Conservation (phyloP, 2,888 invertebrate species). For the Chesias legatella region DNA sequence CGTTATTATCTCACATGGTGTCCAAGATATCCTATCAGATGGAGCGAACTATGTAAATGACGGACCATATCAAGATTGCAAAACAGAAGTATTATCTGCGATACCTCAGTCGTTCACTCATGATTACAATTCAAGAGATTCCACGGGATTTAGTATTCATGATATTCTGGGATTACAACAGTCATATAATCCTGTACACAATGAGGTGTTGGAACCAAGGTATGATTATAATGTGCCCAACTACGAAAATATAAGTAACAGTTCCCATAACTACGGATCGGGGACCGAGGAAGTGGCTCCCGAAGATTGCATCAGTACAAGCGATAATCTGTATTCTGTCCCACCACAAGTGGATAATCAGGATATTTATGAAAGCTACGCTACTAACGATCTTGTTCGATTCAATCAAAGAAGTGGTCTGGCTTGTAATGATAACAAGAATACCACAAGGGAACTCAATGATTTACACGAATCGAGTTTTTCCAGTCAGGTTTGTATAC, state of each 20-base stretch:
- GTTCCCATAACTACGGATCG: constrained; percentile 58
- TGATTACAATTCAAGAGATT: constrained; percentile 75
- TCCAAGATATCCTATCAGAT: constrained; percentile 66
- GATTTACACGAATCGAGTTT: constrained; percentile 60
- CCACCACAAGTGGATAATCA: constrained; percentile 46
- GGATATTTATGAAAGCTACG: constrained; percentile 52
- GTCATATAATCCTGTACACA: constrained; percentile 44
- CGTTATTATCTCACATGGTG: constrained; percentile 60
- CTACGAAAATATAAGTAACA: constrained; percentile 67
- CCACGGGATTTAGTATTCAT: constrained; percentile 72
- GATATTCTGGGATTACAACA: constrained; percentile 73
- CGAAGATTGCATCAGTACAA: constrained; percentile 49
- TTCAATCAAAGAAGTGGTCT: constrained; percentile 56
- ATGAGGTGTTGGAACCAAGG: constrained; percentile 54
- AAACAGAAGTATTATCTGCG: constrained; percentile 53
- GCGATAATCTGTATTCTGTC: constrained; percentile 40
- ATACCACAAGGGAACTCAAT: constrained; percentile 51
- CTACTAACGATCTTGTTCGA: constrained; percentile 52
- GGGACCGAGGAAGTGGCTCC: constrained; percentile 52
- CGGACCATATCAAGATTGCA: constrained; percentile 51
- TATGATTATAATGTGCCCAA: constrained; percentile 63
- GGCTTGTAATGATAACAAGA: constrained; percentile 47
- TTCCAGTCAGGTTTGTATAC: constrained; percentile 57
- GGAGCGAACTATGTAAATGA: constrained; percentile 49
- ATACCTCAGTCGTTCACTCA: constrained; percentile 57